Evolutionary conservation across 2,113 vertebrate genomes (phyloP), one percentile per base, ranked within the genome.

Genomic region (Clarias macrocephalus): DNA sequence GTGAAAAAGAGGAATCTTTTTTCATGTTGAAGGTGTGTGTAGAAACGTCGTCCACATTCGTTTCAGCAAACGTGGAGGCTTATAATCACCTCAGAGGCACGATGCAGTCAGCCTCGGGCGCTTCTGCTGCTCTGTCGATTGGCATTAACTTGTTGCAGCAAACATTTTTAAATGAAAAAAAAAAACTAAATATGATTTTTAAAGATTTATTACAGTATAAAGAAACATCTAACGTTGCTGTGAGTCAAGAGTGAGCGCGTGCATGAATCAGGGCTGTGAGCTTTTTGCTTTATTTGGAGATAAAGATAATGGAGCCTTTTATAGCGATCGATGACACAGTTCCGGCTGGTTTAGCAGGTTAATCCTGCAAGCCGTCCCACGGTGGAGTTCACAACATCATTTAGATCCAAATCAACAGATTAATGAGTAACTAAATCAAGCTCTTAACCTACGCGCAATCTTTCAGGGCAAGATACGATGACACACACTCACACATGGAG

Each of bases 21-120:
- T 91, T 91, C 93, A 92, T 91, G 91, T 92, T 90, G 86, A 92
- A 93, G 92, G 89, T 59, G 85, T 66, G 83, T 73, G 80, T 28
- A 84, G 65, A 83, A 81, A 89, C 59, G 57, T 75, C 81, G 84
- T 91, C 88, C 82, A 72, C 83, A 76, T 89, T 89, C 86, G 86
- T 82, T 85, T 85, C 76, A 80, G 88, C 33, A 66, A 76, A 65
- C 88, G 85, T 76, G 73, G 80, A 83, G 76, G 59, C 85, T 86
- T 85, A 42, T 88, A 90, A 90, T 88, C 89, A 88, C 86, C 89
- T 90, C 87, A 25, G 72, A 82, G 83, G 85, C 81, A 73, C n/a
- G 76, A 83, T 82, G 66, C 83, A 88, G 86, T 85, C 89, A 84
- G 88, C 89, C 89, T n/a, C 42, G 42, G 63, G 84, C 77, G 48